These are phyloP conservation scores for Gymnoscopelus braueri DNA, from an alignment of 2,797 vertebrate species.

Conservation along the genomic window DNA sequence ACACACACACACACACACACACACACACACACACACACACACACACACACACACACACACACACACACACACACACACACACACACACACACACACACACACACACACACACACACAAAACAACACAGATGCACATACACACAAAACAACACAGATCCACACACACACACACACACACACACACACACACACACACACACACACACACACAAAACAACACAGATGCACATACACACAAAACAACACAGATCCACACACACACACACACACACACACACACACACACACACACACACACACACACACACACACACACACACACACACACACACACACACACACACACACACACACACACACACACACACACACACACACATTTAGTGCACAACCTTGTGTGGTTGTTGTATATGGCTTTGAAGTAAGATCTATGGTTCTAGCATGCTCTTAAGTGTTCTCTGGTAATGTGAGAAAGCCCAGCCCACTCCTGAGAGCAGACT, in stretches of 20 bases:
- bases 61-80: neutral
- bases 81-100: slow-evolving; percentile 42
- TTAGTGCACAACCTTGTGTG: slow-evolving; percentile 22
- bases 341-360: slow-evolving; percentile 40
- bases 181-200: slow-evolving; percentile 44
- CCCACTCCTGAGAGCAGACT: slow-evolving; percentile 39
- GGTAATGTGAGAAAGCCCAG: slow-evolving; percentile 70
- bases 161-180: neutral
- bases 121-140: neutral
- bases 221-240: neutral
- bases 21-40: neutral
- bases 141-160: neutral
- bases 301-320: neutral
- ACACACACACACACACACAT: neutral
- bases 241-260: neutral
- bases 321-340: neutral
- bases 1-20: neutral
- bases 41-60: neutral
- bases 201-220: neutral
- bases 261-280: slow-evolving; percentile 27
- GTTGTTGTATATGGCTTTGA: slow-evolving; percentile 54
- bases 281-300: slow-evolving; percentile 24
- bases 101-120: neutral
- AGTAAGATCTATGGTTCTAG: slow-evolving; percentile 38
- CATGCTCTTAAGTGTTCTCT: slow-evolving; percentile 45